Conservation (phyloP, 2,888 invertebrate species). For the Leptinotarsa peninsularis region DNA sequence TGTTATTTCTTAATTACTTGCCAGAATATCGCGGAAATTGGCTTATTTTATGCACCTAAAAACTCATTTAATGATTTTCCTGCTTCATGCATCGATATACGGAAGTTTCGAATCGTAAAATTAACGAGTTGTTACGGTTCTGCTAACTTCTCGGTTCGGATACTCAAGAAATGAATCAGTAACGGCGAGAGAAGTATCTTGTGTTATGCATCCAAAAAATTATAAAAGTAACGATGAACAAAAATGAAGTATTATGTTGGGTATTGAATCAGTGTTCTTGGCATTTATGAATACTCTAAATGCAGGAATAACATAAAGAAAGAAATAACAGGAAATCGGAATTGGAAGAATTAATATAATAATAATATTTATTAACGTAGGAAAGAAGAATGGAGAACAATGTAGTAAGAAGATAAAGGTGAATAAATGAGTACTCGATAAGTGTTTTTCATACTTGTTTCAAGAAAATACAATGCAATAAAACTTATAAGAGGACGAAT, state of each 20-base stretch:
- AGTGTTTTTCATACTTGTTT: too few relatives aligned
- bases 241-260: not conserved
- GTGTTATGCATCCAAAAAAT: not conserved
- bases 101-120: conserved; percentile 14
- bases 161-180: not conserved
- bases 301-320: too few relatives aligned
- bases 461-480: too few relatives aligned
- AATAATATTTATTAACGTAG: too few relatives aligned
- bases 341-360: too few relatives aligned
- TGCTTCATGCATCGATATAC: conserved; percentile 5
- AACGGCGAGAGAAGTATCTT: not conserved
- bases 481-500: too few relatives aligned
- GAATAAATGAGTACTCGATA: too few relatives aligned
- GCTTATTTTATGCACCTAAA: not conserved
- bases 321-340: too few relatives aligned
- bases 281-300: not conserved
- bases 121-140: conserved; percentile 9
- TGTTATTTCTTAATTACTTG: not conserved
- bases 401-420: too few relatives aligned
- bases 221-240: not conserved
- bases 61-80: conserved; percentile 5
- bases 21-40: not conserved
- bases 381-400: too few relatives aligned
- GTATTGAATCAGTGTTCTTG: not conserved
- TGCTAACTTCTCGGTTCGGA: conserved; percentile 11